phyloP scores from a whole-genome alignment of 1,140 invertebrate species.

The Schlechtendalia chinensis region DNA sequence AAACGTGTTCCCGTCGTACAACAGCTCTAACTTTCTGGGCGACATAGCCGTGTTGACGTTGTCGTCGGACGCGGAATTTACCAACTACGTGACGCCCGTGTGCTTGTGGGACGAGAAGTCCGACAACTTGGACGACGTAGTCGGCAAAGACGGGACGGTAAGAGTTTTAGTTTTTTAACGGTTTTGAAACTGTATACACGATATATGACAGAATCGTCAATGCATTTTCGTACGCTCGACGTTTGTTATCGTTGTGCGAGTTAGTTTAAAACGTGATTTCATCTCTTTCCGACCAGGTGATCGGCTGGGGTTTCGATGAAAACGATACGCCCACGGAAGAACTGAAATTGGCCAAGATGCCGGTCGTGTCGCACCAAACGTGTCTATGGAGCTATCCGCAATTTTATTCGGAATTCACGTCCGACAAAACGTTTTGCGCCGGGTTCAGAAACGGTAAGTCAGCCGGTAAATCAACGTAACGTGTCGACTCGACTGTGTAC shows the following conservation, averaged over 20 bases:
- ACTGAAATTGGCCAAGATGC: constrained; percentile 58
- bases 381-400: constrained; percentile 59
- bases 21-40: constrained; percentile 69
- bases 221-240: no score
- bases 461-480: not conserved
- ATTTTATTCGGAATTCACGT: constrained; percentile 59
- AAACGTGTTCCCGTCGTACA: constrained; percentile 73
- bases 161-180: no score
- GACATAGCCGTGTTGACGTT: constrained; percentile 56
- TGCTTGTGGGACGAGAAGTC: constrained; percentile 53
- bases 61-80: constrained; percentile 52
- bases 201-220: no score
- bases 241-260: no score
- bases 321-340: constrained; percentile 57
- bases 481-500: not conserved
- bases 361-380: constrained; percentile 57
- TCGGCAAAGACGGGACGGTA: constrained; percentile 55
- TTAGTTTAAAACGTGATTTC: no score
- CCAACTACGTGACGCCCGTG: constrained; percentile 54
- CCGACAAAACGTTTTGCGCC: constrained; percentile 59
- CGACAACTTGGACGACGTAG: constrained; percentile 52
- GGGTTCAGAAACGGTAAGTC: constrained; percentile 56
- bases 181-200: no score
- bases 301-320: constrained; percentile 59
- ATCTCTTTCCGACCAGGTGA: constrained; percentile 55